These are phyloP conservation scores for Sturnus vulgaris DNA, from an alignment of 2,113 vertebrate species.

Conservation along the genomic window DNA sequence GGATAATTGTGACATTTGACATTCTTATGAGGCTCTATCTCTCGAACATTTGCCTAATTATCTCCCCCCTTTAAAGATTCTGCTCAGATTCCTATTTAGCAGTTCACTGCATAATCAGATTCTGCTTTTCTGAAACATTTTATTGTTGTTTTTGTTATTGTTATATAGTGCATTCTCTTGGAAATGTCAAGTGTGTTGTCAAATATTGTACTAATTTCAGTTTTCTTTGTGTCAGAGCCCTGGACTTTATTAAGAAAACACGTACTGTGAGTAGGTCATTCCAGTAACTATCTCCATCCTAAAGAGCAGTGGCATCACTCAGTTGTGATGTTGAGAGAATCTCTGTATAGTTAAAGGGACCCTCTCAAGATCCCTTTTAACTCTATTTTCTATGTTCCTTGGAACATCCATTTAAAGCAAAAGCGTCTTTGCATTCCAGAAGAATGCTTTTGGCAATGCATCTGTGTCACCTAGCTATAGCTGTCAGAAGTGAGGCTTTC, in stretches of 20 bases:
- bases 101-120: not conserved
- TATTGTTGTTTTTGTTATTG: not conserved
- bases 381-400: not conserved
- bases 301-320: not conserved
- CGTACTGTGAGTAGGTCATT: not conserved
- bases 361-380: not conserved
- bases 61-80: not conserved
- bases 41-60: slow-evolving; percentile 20
- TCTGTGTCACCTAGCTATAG: not conserved
- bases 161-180: not conserved
- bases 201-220: slow-evolving; percentile 26
- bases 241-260: not conserved
- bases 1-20: slow-evolving; percentile 33
- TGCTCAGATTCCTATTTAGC: not conserved
- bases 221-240: not conserved
- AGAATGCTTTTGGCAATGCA: not conserved
- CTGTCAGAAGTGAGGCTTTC: not conserved
- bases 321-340: not conserved
- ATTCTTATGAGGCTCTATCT: not conserved
- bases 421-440: not conserved
- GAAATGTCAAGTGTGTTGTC: slow-evolving; percentile 41
- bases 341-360: not conserved
- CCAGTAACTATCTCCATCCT: not conserved
- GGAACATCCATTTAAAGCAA: not conserved
- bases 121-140: not conserved